These are phyloP conservation scores for Zygothrica quintamaculata DNA, from an alignment of 2,888 invertebrate genomes.

Conservation along the genomic window DNA sequence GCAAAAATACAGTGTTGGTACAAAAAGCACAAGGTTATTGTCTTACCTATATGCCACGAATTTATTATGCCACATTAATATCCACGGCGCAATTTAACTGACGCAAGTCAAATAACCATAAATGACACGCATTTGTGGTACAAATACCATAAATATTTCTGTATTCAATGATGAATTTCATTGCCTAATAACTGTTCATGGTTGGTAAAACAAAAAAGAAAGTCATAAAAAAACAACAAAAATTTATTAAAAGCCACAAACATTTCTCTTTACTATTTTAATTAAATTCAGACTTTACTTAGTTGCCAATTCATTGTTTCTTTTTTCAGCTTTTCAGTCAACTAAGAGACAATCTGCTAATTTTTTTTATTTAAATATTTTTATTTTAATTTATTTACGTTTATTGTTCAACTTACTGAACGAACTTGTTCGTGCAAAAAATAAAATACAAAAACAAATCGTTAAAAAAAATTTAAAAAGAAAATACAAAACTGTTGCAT, in stretches of 20 bases:
- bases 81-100: conserved; percentile 2
- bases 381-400: not conserved
- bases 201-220: too few species aligned
- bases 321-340: too few species aligned
- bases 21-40: conserved; percentile 43
- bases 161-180: conserved; percentile 21
- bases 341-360: too few species aligned
- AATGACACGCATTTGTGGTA: conserved; percentile 23
- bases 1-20: too few species aligned
- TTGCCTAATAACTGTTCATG: too few species aligned
- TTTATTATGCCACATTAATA: conserved; percentile 51
- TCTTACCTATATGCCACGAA: conserved; percentile 28
- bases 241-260: too few species aligned
- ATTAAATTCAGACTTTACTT: too few species aligned
- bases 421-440: not conserved
- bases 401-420: not conserved
- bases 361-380: too few species aligned
- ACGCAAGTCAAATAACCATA: conserved; percentile 3
- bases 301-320: too few species aligned
- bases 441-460: conserved; percentile 3
- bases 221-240: too few species aligned
- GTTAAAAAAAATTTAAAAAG: conserved; percentile 31
- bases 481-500: conserved; percentile 32
- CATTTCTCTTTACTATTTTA: too few species aligned
- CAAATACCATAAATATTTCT: conserved; percentile 23